Percentiles rank a stretch among this genome's conserved stretches.
Conservation (phyloP, 2,888 invertebrate genomes). For the Muschampia plurimacula region DNA sequence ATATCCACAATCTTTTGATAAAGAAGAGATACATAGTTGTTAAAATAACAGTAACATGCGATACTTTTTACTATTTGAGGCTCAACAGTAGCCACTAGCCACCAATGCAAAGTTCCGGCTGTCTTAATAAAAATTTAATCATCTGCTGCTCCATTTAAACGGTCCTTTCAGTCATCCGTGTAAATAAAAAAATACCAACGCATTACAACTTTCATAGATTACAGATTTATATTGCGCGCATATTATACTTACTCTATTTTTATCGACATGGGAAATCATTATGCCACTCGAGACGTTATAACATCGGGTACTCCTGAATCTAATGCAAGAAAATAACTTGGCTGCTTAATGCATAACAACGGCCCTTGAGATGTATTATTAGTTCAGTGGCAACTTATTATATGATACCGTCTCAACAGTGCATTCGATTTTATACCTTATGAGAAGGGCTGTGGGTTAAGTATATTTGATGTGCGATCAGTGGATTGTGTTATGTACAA, state of each 20-base stretch:
- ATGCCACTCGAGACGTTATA: constrained; percentile 55
- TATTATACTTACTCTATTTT: constrained; percentile 52
- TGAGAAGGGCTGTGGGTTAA: background rate
- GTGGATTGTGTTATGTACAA: constrained; percentile 36
- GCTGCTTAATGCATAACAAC: constrained; percentile 53
- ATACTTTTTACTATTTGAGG: no score
- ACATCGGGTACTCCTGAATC: constrained; percentile 52
- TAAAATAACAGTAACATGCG: no score
- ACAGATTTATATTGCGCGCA: no score
- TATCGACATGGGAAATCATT: constrained; percentile 60
- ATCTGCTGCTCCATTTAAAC: no score
- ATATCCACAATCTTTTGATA: no score
- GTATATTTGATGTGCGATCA: background rate
- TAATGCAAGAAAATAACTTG: constrained; percentile 54
- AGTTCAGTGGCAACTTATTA: constrained; percentile 46
- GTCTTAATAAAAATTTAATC: no score
- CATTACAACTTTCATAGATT: no score
- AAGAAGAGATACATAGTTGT: no score
- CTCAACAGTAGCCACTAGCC: no score
- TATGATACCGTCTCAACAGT: constrained; percentile 33
- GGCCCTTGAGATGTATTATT: constrained; percentile 54
- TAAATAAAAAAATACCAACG: no score
- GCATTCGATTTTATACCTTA: constrained; percentile 10
- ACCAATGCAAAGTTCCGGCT: no score
- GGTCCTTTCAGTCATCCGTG: no score